These are phyloP conservation scores for Aptenodytes forsteri DNA, from an alignment of 2,113 vertebrate species.

Conservation along the genomic window DNA sequence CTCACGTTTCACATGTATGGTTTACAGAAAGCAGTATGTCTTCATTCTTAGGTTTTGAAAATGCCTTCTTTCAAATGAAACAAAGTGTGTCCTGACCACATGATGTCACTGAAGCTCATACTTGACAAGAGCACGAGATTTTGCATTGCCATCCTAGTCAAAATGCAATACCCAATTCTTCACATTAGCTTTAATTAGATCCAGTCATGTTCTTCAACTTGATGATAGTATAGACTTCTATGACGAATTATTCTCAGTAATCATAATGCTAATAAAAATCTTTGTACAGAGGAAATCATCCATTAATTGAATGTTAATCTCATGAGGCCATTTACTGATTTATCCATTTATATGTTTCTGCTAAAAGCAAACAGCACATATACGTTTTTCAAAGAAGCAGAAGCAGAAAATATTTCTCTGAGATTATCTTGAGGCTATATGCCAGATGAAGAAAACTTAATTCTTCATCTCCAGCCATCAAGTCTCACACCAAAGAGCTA, in stretches of 20 bases:
- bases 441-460: neutral
- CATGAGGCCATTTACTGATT: conserved; percentile 30
- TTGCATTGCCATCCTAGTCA: conserved; percentile 20
- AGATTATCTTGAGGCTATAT: neutral
- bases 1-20: fast-evolving
- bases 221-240: conserved; percentile 20
- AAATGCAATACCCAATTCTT: neutral
- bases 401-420: neutral
- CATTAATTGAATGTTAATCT: conserved; percentile 43
- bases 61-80: neutral
- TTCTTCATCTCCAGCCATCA: neutral
- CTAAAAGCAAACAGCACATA: neutral
- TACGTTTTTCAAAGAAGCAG: neutral
- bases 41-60: neutral
- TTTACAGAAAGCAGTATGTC: neutral
- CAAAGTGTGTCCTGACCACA: conserved; percentile 57
- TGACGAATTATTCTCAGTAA: conserved; percentile 42
- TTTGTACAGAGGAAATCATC: conserved; percentile 38
- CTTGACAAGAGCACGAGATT: conserved; percentile 20
- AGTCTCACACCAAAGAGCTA: neutral
- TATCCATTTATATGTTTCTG: conserved; percentile 23
- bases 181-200: conserved; percentile 39
- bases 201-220: conserved; percentile 17
- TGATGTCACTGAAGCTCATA: conserved; percentile 69
- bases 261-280: conserved; percentile 52